Percentiles rank a stretch among this genome's conserved stretches.
phyloP scores from a whole-genome alignment of 2,113 vertebrate genomes.

The Elachura formosa region DNA sequence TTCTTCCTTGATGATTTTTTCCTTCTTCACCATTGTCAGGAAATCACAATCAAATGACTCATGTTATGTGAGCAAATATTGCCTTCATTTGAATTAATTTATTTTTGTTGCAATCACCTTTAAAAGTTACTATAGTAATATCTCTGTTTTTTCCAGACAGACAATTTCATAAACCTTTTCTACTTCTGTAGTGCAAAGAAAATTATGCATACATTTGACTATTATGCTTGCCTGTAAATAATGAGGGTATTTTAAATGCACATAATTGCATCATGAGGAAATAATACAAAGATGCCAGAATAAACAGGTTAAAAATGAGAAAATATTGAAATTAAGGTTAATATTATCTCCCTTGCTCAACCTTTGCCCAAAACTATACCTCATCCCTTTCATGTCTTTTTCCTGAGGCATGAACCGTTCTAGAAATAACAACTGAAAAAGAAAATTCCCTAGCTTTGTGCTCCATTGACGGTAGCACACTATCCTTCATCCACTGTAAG shows the following conservation, averaged over 20 bases:
- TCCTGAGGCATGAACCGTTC: neutral
- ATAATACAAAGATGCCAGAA: neutral
- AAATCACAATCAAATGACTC: neutral
- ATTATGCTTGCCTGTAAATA: neutral
- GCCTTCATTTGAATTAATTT: slow-evolving; percentile 14
- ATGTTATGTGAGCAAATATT: slow-evolving; percentile 26
- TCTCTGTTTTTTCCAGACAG: neutral
- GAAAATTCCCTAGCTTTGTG: neutral
- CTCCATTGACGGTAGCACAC: neutral
- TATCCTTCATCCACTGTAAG: neutral
- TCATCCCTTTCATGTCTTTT: neutral
- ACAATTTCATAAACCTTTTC: neutral
- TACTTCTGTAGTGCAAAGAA: neutral
- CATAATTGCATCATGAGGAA: neutral
- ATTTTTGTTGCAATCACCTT: slow-evolving; percentile 3
- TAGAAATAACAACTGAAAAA: neutral
- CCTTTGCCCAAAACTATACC: neutral
- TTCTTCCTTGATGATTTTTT: neutral
- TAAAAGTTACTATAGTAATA: slow-evolving; percentile 50
- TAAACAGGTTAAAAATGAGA: neutral
- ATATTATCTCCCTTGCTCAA: neutral
- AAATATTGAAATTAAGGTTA: neutral
- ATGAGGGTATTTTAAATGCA: neutral
- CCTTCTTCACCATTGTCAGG: neutral
- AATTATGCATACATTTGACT: neutral